Base-by-base conservation (phyloP, 2,113 vertebrate species). In the Coptodon rendalli region DNA sequence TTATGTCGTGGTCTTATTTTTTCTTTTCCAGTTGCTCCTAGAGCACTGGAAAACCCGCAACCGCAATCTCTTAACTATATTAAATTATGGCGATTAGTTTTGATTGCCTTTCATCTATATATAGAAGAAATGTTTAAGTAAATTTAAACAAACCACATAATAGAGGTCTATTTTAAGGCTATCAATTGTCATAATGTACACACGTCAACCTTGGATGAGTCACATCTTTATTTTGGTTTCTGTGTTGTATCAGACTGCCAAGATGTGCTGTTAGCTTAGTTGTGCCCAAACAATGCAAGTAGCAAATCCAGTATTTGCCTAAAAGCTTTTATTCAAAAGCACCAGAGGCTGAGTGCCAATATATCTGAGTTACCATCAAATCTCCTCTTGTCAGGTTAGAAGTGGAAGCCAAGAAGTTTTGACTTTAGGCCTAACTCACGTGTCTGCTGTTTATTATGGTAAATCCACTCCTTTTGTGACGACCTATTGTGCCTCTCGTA, bases 401-500 rank as follows among this genome's bases (percentile, higher is more conserved):
- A 14, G 38, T 81, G 10, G 43, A 78, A 83, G 82, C 82, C 52
- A 82, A 76, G 82, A 82, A 27, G 38, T 12, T 86, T 85, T 82
- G 43, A 88, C 59, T 91, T 7, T 5, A 8, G 24, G 61, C 76
- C 86, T 86, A 40, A 84, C 71, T 89, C 85, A 53, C 66, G 54
- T 91, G 82, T 90, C 66, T 92, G 36, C 73, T 82, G 53, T 93
- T 88, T 93, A 63, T 89, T 50, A 61, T 82, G 43, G 38, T 82
- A 91, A 94, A 92, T 93, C 87, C 87, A 86, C 68, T 22, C 78
- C 81, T 89, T 94, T 88, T 84, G 85, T 90, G 83, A 88, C 86
- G 84, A 89, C 83, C 91, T 86, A 66, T 87, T 91, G 83, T 91
- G 53, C 29, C 83, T 86, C 36, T 88, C 43, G 53, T 87, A 80